These are phyloP conservation scores for Hirundo rustica DNA, from an alignment of 2,797 vertebrate species.

Conservation along the genomic window DNA sequence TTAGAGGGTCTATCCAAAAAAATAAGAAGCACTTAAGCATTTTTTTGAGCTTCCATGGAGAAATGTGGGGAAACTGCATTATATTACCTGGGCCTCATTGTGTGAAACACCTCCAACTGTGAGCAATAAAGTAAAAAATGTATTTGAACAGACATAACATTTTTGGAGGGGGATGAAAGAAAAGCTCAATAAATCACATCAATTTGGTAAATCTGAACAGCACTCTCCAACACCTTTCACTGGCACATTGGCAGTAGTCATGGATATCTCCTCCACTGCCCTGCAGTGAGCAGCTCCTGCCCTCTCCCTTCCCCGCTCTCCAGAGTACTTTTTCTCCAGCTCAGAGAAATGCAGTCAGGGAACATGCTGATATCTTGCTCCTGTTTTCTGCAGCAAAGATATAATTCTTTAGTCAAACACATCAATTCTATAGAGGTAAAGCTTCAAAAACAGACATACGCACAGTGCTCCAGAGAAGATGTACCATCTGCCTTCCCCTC, in stretches of 20 bases:
- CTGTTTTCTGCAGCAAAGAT: conserved; percentile 33
- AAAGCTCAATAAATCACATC: conserved; percentile 17
- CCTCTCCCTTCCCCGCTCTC: not conserved
- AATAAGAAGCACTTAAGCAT: not conserved
- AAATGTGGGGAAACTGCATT: conserved; percentile 15
- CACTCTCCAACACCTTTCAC: not conserved
- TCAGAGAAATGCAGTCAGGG: not conserved
- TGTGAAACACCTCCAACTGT: conserved; percentile 34
- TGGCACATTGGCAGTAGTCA: not conserved
- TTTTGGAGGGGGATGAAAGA: conserved; percentile 11
- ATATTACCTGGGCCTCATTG: conserved; percentile 1
- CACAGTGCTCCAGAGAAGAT: conserved; percentile 22
- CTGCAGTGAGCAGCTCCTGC: not conserved
- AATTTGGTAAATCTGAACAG: conserved; percentile 20
- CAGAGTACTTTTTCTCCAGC: not conserved
- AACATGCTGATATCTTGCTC: conserved; percentile 39
- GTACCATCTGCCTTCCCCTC: conserved; percentile 54
- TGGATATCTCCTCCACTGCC: not conserved
- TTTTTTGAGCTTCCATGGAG: conserved; percentile 25
- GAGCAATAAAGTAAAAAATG: conserved; percentile 17
- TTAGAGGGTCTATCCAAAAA: not conserved
- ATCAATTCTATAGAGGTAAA: conserved; percentile 41
- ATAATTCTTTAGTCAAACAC: conserved; percentile 36
- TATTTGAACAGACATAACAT: conserved; percentile 5
- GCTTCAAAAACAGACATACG: conserved; percentile 35